Percentiles rank a stretch among this genome's conserved stretches.
Evolutionary conservation across 2,888 invertebrate genomes (phyloP).

Genomic region (Eudasyphora cyanicolor): DNA sequence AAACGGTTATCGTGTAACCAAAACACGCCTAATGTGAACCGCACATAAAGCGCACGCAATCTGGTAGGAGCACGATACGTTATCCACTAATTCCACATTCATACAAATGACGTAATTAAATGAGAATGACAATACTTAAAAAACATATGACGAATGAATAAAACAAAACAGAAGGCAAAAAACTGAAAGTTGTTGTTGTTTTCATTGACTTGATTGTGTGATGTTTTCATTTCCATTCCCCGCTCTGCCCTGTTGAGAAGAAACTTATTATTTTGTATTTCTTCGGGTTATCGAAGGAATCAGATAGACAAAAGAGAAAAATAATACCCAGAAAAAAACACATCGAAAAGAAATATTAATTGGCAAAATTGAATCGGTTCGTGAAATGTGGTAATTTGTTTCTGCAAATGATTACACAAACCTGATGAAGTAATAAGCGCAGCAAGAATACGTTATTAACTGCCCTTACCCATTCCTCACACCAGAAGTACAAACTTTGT

Average conservation of each 20-base stretch:
- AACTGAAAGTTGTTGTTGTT: background rate
- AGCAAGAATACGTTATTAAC: too few species aligned
- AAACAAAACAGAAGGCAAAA: constrained; percentile 10
- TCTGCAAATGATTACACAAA: constrained; percentile 21
- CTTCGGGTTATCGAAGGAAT: constrained; percentile 5
- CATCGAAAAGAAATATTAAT: too few species aligned
- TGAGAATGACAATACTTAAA: background rate
- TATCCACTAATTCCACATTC: too few species aligned
- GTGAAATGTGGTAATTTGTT: background rate
- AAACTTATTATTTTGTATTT: background rate
- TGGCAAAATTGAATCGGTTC: too few species aligned
- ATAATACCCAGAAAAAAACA: background rate
- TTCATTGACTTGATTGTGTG: background rate
- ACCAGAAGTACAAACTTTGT: background rate
- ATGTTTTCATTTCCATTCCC: background rate
- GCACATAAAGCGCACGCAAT: too few species aligned
- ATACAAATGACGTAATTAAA: background rate
- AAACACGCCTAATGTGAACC: too few species aligned
- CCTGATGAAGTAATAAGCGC: background rate
- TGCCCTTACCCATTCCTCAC: too few species aligned
- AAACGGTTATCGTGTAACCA: too few species aligned
- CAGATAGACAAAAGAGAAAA: background rate
- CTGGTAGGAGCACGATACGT: too few species aligned
- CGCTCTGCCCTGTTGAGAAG: background rate
- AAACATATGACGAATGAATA: constrained; percentile 15